A percentile compares a stretch with the other conserved stretches of the same genome.
phyloP scores from a whole-genome alignment of 2,797 vertebrate species.

The Sebastes diaconus region DNA sequence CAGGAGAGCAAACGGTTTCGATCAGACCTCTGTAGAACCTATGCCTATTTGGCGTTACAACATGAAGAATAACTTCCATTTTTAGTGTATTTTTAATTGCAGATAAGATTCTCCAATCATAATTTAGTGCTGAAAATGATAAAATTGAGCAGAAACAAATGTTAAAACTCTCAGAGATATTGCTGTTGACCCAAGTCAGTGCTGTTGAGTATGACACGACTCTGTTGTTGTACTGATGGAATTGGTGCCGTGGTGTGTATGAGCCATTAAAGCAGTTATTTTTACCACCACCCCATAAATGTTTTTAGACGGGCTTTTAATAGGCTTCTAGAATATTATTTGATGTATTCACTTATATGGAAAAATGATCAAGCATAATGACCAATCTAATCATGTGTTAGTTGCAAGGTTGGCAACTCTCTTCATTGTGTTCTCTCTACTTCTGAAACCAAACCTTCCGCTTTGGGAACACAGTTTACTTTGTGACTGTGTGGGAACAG shows the following conservation, averaged over 20 bases:
- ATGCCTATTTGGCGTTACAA: not conserved
- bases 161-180: accelerated
- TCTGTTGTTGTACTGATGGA: not conserved
- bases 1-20: not conserved
- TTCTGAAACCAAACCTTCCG: not conserved
- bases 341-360: not conserved
- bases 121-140: not conserved
- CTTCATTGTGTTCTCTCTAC: not conserved
- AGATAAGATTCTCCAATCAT: not conserved
- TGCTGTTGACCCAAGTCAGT: not conserved
- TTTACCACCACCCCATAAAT: too few species aligned
- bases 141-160: too few species aligned
- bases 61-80: not conserved
- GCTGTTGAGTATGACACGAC: not conserved
- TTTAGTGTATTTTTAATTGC: not conserved
- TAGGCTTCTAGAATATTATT: not conserved
- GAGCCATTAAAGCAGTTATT: too few species aligned
- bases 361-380: not conserved
- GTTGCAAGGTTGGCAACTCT: not conserved
- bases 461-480: not conserved
- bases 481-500: not conserved
- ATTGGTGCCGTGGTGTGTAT: too few species aligned
- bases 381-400: not conserved
- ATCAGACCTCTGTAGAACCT: not conserved
- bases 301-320: not conserved